Evolutionary conservation across 2,888 invertebrate genomes (phyloP), one percentile per base, ranked within the genome.

Genomic region (Muschampia plurimacula): DNA sequence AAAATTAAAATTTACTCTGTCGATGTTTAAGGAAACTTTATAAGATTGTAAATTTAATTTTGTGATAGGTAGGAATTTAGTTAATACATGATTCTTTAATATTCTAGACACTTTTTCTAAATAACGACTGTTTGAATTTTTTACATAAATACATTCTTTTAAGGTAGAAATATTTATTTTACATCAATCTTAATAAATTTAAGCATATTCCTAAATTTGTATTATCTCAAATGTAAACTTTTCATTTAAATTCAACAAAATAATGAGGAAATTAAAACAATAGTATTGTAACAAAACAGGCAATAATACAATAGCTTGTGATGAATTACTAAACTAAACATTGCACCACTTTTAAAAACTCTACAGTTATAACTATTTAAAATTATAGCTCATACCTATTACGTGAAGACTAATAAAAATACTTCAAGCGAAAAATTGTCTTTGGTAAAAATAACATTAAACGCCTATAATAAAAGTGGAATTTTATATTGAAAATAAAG

Each of bases 371-470:
- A 82, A 86, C 83, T 49, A 39, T 66, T 57, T 65, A 70, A 15
- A 60, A 65, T 64, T 65, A 36, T 70, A 70, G 65, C 59, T 65
- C 65, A 63, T 55, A 57, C 55, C 39, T 57, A 22, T 55, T 64
- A 64, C 79, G 82, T 82, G 82, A 79, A 84, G 78, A 80, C 81
- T 83, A 84, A 82, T 80, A 82, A 81, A 83, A 86, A 82, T 81
- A 78, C 82, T 79, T 83, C 80, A 77, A 91, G 91, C 85, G 82
- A 85, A 89, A 91, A 88, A 88, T 88, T 89, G 88, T 93, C 93
- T 94, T 94, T 93, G 94, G 93, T 89, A 92, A 90, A 90, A 87
- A 86, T 83, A 89, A 89, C 86, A 86, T 84, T 82, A 83, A 85
- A 81, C 78, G 79, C 75, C 76, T 79, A 81, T 74, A 72, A 72